Conservation (phyloP, 2,113 vertebrate genomes). For the Bombycilla garrulus region DNA sequence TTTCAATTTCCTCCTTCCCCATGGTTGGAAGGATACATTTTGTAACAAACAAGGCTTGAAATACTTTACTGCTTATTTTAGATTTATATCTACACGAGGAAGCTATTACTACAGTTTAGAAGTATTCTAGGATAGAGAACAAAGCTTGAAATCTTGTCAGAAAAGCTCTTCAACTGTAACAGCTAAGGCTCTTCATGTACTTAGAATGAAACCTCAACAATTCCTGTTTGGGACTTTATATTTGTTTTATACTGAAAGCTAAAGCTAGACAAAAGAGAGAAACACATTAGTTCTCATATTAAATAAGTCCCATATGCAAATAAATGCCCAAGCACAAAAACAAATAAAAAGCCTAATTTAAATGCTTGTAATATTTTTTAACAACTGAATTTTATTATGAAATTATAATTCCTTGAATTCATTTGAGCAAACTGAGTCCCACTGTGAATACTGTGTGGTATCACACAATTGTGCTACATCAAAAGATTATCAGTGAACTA, state of each 20-base stretch:
- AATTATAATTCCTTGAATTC: neutral
- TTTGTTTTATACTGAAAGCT: neutral
- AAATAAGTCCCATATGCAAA: neutral
- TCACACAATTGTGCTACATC: neutral
- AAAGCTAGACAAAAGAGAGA: neutral
- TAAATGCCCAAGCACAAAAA: neutral
- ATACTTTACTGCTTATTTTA: slow-evolving; percentile 19
- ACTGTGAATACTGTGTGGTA: neutral
- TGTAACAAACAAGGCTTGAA: slow-evolving; percentile 9
- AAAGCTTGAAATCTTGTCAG: neutral
- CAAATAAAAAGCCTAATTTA: neutral
- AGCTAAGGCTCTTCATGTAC: neutral
- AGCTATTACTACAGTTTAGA: neutral
- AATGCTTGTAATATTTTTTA: neutral
- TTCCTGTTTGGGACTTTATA: neutral
- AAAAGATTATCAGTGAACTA: neutral
- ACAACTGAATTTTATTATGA: neutral
- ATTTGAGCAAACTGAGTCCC: neutral
- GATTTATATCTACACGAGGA: slow-evolving; percentile 17
- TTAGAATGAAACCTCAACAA: neutral
- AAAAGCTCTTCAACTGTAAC: neutral
- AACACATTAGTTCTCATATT: neutral
- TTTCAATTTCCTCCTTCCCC: neutral
- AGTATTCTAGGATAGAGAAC: neutral
- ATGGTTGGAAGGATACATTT: neutral